Evolutionary conservation across 2,113 vertebrate genomes (phyloP), one percentile per base, ranked within the genome.

Genomic region (Corapipo altera): DNA sequence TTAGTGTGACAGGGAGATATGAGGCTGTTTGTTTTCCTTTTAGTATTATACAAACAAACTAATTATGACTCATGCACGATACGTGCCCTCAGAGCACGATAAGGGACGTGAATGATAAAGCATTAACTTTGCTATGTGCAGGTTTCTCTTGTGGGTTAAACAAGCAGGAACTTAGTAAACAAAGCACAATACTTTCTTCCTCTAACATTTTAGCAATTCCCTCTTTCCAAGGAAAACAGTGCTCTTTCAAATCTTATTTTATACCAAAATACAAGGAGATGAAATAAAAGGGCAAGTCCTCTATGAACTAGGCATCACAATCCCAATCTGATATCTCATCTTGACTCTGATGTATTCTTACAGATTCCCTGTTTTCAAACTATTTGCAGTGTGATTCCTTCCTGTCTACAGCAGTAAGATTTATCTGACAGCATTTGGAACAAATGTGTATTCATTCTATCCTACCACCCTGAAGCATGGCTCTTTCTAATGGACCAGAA

Each of bases 1-100:
- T 95, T 79, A 71, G 52, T 84, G 89, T 48, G 76, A 88, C 39
- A 89, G 82, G 64, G 94, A 97, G 96, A 96, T 96, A 97, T 3
- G 85, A 43, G 46, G 26, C 74, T 96, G 97, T 94, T 96, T 97
- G 96, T 96, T 98, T 98, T 97, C 97, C 96, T 96, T 94, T 84
- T 44, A 19, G 52, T 46, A 78, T 82, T 94, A 91, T 70, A 97
- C 85, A 97, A 97, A 98, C 95, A 97, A 96, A 65, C 75, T 85
- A 92, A 80, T 88, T 80, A 91, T 98, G 97, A 98, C 91, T 98
- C 97, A 97, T 5, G 19, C 35, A 86, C 58, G 85, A 72, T 88
- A 76, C 11, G 0, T 90, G 71, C 54, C 69, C 76, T 83, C 76
- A 51, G 70, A 58, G 49, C 93, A 52, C 46, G 94, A 95, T 74